Conservation (phyloP, 2,113 vertebrate genomes). For the Aix galericulata region DNA sequence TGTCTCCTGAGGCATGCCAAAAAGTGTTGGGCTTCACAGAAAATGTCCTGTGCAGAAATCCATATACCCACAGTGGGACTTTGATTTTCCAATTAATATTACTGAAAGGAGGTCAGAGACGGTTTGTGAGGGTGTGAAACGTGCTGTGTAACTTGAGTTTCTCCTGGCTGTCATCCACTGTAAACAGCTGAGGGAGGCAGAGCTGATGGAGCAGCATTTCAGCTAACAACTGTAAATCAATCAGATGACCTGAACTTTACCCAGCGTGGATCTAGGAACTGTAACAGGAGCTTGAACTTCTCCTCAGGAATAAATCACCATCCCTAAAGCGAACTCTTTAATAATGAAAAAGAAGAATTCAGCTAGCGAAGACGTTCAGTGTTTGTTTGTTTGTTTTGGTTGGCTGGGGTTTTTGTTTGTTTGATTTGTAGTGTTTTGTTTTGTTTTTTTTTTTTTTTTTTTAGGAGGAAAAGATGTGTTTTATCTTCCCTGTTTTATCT, state of each 20-base stretch:
- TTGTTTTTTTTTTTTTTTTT: too few relatives aligned
- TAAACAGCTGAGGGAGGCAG: background rate
- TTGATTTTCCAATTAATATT: background rate
- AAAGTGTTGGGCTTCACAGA: background rate
- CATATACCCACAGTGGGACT: accelerated
- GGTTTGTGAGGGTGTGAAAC: background rate
- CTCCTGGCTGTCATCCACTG: background rate
- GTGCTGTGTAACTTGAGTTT: accelerated
- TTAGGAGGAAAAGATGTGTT: background rate
- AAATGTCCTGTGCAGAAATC: background rate
- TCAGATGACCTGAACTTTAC: background rate
- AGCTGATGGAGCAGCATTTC: background rate
- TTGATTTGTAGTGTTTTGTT: too few relatives aligned
- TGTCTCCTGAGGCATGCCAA: background rate
- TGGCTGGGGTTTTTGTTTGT: too few relatives aligned
- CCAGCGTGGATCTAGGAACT: background rate
- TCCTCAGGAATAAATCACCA: background rate
- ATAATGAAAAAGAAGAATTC: background rate
- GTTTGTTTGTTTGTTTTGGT: too few relatives aligned
- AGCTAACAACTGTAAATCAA: background rate
- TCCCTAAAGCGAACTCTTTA: background rate
- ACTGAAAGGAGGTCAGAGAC: background rate
- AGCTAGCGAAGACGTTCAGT: background rate
- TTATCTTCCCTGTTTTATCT: background rate
- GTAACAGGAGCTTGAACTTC: background rate